These are phyloP conservation scores for Amphiprion percula DNA, from an alignment of 2,113 vertebrate genomes.

Conservation along the genomic window DNA sequence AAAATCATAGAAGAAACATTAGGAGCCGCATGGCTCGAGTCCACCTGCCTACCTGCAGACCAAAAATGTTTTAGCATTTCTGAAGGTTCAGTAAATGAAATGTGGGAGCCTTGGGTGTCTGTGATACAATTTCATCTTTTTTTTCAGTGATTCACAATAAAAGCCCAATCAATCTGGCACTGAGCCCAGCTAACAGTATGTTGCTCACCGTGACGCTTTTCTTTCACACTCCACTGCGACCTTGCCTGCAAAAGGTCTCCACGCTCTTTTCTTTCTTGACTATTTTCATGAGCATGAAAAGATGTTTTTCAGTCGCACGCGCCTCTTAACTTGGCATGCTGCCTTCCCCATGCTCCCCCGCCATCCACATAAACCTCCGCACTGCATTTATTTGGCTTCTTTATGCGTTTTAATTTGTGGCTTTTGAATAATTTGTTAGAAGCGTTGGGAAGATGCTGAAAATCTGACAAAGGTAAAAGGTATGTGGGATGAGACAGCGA, in stretches of 20 bases:
- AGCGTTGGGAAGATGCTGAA: conserved; percentile 14
- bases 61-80: conserved; percentile 34
- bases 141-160: conserved; percentile 26
- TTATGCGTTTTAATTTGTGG: conserved; percentile 58
- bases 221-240: conserved; percentile 37
- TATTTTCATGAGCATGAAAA: conserved; percentile 51
- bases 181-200: conserved; percentile 26
- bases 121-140: conserved; percentile 21
- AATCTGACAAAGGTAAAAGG: conserved; percentile 43
- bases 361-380: conserved; percentile 24
- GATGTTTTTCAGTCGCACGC: conserved; percentile 18
- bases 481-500: conserved; percentile 12
- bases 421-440: conserved; percentile 53
- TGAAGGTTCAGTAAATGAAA: conserved; percentile 36
- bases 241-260: conserved; percentile 41
- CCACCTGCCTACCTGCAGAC: conserved; percentile 7
- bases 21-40: background rate
- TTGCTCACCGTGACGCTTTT: conserved; percentile 29
- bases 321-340: conserved; percentile 28
- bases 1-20: conserved; percentile 45
- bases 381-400: conserved; percentile 40
- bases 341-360: background rate
- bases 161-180: conserved; percentile 29
- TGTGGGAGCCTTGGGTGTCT: conserved; percentile 1
- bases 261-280: conserved; percentile 19